Percentiles rank a stretch among this genome's conserved stretches.
These are phyloP conservation scores for Priocnemis perturbator DNA, from an alignment of 2,888 invertebrate genomes.

Conservation along the genomic window DNA sequence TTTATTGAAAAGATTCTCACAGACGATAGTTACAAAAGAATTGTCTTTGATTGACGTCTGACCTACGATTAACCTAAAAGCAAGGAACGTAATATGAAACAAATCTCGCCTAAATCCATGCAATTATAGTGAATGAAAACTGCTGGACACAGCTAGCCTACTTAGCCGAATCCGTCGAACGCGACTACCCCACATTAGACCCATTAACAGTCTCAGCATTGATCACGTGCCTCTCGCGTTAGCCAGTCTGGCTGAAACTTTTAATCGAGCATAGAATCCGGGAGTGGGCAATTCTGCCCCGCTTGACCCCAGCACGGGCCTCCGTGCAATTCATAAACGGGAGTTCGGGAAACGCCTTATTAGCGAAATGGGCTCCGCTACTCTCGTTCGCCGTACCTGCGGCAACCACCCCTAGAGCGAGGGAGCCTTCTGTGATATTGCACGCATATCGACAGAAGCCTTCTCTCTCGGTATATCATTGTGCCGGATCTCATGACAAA, in stretches of 20 bases:
- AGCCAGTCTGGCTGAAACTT: conserved; percentile 41
- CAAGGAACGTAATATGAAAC: no score
- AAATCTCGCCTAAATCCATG: no score
- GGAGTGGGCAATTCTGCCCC: conserved; percentile 1
- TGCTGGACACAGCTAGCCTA: no score
- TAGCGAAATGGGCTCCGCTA: conserved; percentile 52
- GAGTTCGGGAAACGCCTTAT: conserved; percentile 55
- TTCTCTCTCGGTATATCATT: conserved; percentile 60
- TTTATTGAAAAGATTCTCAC: no score
- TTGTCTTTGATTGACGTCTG: no score
- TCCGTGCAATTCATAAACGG: conserved; percentile 3
- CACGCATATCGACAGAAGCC: conserved; percentile 40
- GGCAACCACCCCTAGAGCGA: conserved; percentile 39
- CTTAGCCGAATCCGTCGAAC: no score
- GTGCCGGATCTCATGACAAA: conserved; percentile 71
- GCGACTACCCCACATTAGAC: no score
- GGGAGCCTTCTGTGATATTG: conserved; percentile 44
- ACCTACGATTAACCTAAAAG: no score
- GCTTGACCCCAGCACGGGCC: conserved; percentile 12
- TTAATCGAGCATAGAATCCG: conserved; percentile 22
- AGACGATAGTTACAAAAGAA: no score
- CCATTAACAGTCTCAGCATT: no score
- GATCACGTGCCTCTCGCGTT: no score
- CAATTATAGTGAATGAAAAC: no score
- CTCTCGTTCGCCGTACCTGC: conserved; percentile 23